phyloP scores from a whole-genome alignment of 1,140 invertebrate species.

The Diorhabda sublineata region DNA sequence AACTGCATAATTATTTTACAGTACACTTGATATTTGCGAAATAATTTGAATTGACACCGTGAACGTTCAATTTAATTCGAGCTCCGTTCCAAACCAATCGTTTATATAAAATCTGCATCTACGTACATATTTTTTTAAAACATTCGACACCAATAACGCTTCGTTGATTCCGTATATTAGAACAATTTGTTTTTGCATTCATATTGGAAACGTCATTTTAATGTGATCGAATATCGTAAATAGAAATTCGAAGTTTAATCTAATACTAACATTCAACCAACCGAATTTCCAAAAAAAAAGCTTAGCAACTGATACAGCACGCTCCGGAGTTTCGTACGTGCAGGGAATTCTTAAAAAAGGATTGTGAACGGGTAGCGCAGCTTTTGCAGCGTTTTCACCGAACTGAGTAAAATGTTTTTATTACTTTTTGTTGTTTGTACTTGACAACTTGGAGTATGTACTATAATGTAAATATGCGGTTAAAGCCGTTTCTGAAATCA shows the following conservation, averaged over 20 bases:
- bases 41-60: no score
- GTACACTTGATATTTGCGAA: no score
- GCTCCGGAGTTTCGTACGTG: not conserved
- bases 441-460: conserved; percentile 1
- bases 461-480: no score
- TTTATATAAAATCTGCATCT: no score
- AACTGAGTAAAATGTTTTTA: not conserved
- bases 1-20: no score
- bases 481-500: no score
- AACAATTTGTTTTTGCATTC: no score
- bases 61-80: no score
- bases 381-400: not conserved
- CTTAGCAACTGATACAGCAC: conserved; percentile 6
- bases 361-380: conserved; percentile 2
- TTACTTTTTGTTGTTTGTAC: not conserved
- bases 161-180: no score
- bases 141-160: no score
- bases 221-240: conserved; percentile 1
- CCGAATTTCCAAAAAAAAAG: not conserved
- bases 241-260: not conserved
- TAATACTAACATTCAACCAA: not conserved
- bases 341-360: conserved; percentile 2
- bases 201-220: not conserved
- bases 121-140: no score
- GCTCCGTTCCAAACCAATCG: no score